Conservation (phyloP, 2,888 invertebrate genomes). For the Drosophila borborema region DNA sequence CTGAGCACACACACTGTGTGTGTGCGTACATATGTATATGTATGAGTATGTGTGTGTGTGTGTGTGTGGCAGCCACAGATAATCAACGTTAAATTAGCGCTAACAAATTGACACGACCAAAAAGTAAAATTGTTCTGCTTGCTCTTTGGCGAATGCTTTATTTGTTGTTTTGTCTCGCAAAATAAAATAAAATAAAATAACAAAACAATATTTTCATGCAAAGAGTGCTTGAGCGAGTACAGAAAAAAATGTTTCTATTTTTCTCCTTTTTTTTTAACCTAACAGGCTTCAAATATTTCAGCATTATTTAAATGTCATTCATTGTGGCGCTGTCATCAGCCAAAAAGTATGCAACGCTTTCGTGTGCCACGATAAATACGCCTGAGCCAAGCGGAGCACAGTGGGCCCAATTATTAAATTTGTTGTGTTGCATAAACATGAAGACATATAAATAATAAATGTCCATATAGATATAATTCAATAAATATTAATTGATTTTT, state of each 20-base stretch:
- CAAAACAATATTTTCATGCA: slow-evolving; percentile 24
- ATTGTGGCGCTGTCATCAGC: slow-evolving; percentile 17
- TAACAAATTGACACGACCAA: slow-evolving; percentile 67
- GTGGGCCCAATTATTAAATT: not conserved
- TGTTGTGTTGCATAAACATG: not conserved
- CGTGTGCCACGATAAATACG: slow-evolving; percentile 48
- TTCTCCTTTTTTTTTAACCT: slow-evolving; percentile 3
- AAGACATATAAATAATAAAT: too few relatives aligned
- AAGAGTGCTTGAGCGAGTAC: not conserved
- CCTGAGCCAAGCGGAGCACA: slow-evolving; percentile 9
- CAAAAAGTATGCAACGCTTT: slow-evolving; percentile 53
- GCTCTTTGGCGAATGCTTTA: slow-evolving; percentile 11
- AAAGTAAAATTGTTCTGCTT: slow-evolving; percentile 27
- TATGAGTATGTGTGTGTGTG: slow-evolving; percentile 9
- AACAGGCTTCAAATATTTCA: slow-evolving; percentile 40
- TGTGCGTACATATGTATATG: slow-evolving; percentile 11
- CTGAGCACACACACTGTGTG: slow-evolving; percentile 13
- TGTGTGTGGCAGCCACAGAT: slow-evolving; percentile 47
- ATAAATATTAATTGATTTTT: not conserved
- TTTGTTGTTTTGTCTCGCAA: slow-evolving; percentile 3
- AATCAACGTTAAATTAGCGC: slow-evolving; percentile 76
- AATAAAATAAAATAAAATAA: slow-evolving; percentile 12
- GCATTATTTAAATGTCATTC: slow-evolving; percentile 51
- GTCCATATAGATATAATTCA: not conserved
- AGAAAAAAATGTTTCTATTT: slow-evolving; percentile 37